These are phyloP conservation scores for Noctua janthina DNA, from an alignment of 2,888 invertebrate species.

Conservation along the genomic window DNA sequence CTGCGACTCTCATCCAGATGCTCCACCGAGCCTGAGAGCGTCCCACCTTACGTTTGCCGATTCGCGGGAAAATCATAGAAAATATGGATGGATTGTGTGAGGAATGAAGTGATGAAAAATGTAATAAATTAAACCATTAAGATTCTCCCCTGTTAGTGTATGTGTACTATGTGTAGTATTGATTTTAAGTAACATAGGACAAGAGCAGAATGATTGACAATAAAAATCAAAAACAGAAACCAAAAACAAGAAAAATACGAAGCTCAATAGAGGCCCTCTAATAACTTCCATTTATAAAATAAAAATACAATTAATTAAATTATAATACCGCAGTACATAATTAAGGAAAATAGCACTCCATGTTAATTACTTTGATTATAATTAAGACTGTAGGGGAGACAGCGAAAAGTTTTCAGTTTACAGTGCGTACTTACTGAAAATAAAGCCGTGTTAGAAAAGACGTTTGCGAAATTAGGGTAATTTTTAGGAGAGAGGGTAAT, in stretches of 20 bases:
- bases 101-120: too few species aligned
- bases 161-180: too few species aligned
- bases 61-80: too few species aligned
- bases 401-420: slow-evolving; percentile 52
- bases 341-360: slow-evolving; percentile 52
- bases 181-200: not conserved
- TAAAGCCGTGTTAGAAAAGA: slow-evolving; percentile 49
- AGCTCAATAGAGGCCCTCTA: not conserved
- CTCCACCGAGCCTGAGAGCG: too few species aligned
- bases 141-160: too few species aligned
- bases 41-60: too few species aligned
- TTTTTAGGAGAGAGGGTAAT: slow-evolving; percentile 30
- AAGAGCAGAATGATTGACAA: not conserved
- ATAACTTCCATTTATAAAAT: slow-evolving; percentile 2
- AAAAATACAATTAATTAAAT: slow-evolving; percentile 55
- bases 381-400: slow-evolving; percentile 49
- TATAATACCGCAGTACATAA: slow-evolving; percentile 58
- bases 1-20: too few species aligned
- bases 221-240: not conserved
- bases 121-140: too few species aligned
- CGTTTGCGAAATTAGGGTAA: slow-evolving; percentile 37
- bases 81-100: not conserved
- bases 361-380: slow-evolving; percentile 64
- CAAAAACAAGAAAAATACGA: not conserved
- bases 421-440: slow-evolving; percentile 45